Evolutionary conservation across 2,888 invertebrate species (phyloP), one percentile per base, ranked within the genome.

Genomic region (Megamerina dolium): DNA sequence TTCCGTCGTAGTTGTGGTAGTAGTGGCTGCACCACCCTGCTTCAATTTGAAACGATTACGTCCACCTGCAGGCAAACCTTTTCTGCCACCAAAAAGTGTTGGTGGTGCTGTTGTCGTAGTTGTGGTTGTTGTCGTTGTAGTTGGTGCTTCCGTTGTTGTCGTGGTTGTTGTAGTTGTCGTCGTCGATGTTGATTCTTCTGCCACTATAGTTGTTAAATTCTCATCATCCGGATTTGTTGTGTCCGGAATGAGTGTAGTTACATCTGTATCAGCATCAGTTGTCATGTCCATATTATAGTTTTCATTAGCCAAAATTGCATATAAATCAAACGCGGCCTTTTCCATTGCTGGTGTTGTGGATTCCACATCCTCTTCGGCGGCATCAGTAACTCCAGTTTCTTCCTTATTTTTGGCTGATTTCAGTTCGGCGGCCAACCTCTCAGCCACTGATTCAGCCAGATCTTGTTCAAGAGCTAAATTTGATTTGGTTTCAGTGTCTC

Each of bases 251-350:
- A 62, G 48, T 0, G 72, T 71, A 1, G 72, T 69, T 1, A 54
- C 50, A 6, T 59, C 63, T 4, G 57, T 53, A 18, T 64, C 63
- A 1, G 41, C 64, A 39, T 74, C 75, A 1, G 72, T 70, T 37
- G 56, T 72, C 21, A 52, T 72, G 21, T 72, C 72, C 53, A 66
- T 80, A 50, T 81, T 81, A 18, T 78, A 68, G 54, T 80, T 81
- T 55, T 79, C 79, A 16, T 79, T 77, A 10, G 81, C 80, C 37
- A 87, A 74, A 57, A 87, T 85, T 1, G 89, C 89, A 60, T 89
- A 89, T 35, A 89, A 73, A 57, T 89, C 89, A 12, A 87, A 73
- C 10, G 88, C 89, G 1, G 85, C 85, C 72, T 88, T 87, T 61
- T 87, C 85, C 82, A 85, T 86, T 23, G 82, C 80, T 20, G 82